Conservation (phyloP, 2,113 vertebrate genomes). For the Trachemys scripta region DNA sequence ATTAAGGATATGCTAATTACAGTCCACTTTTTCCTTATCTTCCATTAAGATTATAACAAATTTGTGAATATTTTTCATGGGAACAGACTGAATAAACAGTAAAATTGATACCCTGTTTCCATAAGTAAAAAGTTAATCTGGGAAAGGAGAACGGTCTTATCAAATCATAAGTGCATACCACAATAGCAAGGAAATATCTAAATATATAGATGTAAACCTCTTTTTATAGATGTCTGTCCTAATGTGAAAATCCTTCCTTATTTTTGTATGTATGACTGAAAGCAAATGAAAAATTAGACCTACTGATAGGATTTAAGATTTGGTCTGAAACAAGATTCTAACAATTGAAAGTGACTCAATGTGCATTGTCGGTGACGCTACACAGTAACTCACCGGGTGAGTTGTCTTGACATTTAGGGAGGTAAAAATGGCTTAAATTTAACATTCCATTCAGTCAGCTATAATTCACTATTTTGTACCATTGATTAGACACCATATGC, state of each 20-base stretch:
- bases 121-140: constrained; percentile 13
- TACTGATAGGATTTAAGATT: constrained; percentile 13
- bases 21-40: background rate
- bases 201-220: background rate
- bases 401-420: constrained; percentile 46
- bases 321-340: constrained; percentile 41
- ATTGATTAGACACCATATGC: constrained; percentile 28
- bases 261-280: constrained; percentile 57
- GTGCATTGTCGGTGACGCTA: constrained; percentile 31
- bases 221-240: constrained; percentile 56
- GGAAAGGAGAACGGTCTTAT: background rate
- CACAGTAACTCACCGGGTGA: constrained; percentile 14
- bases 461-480: constrained; percentile 5
- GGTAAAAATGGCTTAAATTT: constrained; percentile 45
- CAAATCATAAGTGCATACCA: background rate
- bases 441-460: constrained; percentile 57
- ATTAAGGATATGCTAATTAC: background rate
- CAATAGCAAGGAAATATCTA: background rate
- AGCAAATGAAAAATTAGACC: constrained; percentile 23
- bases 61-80: constrained; percentile 17
- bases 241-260: constrained; percentile 64
- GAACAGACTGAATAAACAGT: constrained; percentile 20
- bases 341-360: constrained; percentile 27
- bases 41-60: background rate
- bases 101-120: background rate